Evolutionary conservation across 2,113 vertebrate genomes (phyloP).

Genomic region (Phyllopteryx taeniolatus): DNA sequence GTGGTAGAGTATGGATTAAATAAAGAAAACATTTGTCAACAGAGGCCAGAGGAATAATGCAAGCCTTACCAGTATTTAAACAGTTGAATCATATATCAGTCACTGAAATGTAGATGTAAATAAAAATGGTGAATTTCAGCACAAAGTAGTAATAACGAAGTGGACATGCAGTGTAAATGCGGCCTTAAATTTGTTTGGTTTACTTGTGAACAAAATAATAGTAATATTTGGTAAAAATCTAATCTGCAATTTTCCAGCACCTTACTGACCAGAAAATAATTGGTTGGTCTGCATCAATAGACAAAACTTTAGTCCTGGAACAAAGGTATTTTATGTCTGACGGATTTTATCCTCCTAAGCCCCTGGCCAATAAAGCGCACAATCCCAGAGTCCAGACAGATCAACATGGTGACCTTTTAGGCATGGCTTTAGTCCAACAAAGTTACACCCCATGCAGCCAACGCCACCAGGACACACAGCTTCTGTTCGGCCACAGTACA

Average conservation of each 20-base stretch:
- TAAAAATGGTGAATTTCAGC: too few relatives aligned
- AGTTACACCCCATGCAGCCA: constrained; percentile 31
- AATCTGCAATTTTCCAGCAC: not conserved
- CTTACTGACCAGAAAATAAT: not conserved
- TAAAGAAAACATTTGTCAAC: too few relatives aligned
- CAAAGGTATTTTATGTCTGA: constrained; percentile 9
- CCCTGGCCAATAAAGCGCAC: constrained; percentile 4
- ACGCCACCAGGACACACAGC: constrained; percentile 25
- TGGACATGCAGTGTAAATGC: too few relatives aligned
- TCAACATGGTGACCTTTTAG: constrained; percentile 41
- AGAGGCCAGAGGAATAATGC: too few relatives aligned
- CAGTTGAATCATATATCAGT: too few relatives aligned
- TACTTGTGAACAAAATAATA: not conserved
- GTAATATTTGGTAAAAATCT: not conserved
- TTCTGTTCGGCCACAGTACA: constrained; percentile 17
- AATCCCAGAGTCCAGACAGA: constrained; percentile 47
- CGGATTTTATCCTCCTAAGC: constrained; percentile 12
- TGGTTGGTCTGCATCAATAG: constrained; percentile 2
- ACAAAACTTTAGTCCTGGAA: not conserved
- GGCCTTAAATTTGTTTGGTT: not conserved
- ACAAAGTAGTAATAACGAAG: too few relatives aligned
- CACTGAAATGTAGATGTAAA: too few relatives aligned
- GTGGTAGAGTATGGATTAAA: not conserved
- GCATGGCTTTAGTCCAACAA: constrained; percentile 44
- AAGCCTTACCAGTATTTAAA: too few relatives aligned